Base-by-base conservation (phyloP, 2,888 invertebrate genomes). In the Perizoma affinitatum region DNA sequence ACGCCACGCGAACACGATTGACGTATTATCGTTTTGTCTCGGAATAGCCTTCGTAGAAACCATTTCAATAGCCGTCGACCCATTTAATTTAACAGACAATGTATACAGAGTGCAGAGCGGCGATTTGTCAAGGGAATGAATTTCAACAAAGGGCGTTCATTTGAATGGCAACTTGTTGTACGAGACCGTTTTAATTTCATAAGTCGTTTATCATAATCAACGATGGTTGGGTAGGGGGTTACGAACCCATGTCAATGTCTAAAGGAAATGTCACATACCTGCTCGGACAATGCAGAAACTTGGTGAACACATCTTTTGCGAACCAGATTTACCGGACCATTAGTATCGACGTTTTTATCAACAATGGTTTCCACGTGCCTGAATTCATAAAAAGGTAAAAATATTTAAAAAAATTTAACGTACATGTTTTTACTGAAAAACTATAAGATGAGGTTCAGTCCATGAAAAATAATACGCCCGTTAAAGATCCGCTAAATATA, bases 141-240 rank as follows among this genome's bases (percentile, higher is more conserved):
- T 90, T 86, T 82, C 81, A 84, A 92, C 92, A 91, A 91, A 87
- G 86, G 85, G 81, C 81, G 81, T 87, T 87, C 88, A 86, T 89
- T 91, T 90, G 86, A 91, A 90, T 89, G 83, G 89, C 85, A 86
- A 90, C 88, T 90, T 90, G 90, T 89, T 88, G 90, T 89, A 84
- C 82, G 76, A 78, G 86, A 83, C 87, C 88, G 90, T 91, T 92
- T 92, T 92, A 92, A 92, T 92, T 91, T 91, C 87, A 90, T 91
- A 90, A 90, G 91, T 92, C 91, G 86, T 92, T 91, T 88, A 90
- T 92, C 92, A 92, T 92, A 90, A 92, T 92, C 92, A 91, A 88
- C 85, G 83, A 72, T 70, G 72, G 66, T 73, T 3, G 68, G 68
- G 67, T 66, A 61, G 69, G 65, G 66, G 68, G 77, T 73, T 67